Evolutionary conservation across 2,113 vertebrate genomes (phyloP), one percentile per base, ranked within the genome.

Genomic region (Megaceryle maxima): DNA sequence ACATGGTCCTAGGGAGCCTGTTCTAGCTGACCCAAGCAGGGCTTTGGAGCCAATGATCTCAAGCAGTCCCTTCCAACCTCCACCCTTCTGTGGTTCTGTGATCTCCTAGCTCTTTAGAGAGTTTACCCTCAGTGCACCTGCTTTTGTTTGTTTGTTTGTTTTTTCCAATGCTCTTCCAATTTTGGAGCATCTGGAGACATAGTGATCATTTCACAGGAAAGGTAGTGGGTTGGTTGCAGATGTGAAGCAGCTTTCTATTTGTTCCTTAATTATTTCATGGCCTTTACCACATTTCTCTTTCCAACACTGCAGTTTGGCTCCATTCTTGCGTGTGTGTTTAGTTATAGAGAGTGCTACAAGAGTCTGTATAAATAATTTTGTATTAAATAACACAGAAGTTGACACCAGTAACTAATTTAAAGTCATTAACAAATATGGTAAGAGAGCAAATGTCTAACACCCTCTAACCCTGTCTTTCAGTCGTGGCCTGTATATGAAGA

Each of bases 401-500:
- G 31, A 19, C 9, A 59, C 39, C 2, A 6, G 28, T 92, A 91
- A 31, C 13, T 70, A 22, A 62, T 73, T 89, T 68, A 4, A 91
- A 75, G 69, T 78, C 10, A 41, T 29, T 83, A 81, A 68, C 26
- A 69, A 51, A 41, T 57, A 35, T 1, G 7, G 17, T 63, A 59
- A 66, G 20, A 82, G n/a, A 87, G 25, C 41, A 83, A 67, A 60
- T 41, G 5, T 43, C 5, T 93, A 69, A 89, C 13, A 24, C 3
- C 4, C n/a, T 91, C n/a, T 63, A 64, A 29, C 68, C 16, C 68
- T 98, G 33, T 95, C 75, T 97, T 97, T 43, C 97, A 99, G 99
- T 98, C 96, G 0, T 95, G 99, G 96, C 99, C 99, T 22, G 94
- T 84, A 1, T 98, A 99, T 91, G 96, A 92, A 25, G 75, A 89